These are phyloP conservation scores for Pseudobourletiella spinata DNA, from an alignment of 1,140 invertebrate species.

Conservation along the genomic window DNA sequence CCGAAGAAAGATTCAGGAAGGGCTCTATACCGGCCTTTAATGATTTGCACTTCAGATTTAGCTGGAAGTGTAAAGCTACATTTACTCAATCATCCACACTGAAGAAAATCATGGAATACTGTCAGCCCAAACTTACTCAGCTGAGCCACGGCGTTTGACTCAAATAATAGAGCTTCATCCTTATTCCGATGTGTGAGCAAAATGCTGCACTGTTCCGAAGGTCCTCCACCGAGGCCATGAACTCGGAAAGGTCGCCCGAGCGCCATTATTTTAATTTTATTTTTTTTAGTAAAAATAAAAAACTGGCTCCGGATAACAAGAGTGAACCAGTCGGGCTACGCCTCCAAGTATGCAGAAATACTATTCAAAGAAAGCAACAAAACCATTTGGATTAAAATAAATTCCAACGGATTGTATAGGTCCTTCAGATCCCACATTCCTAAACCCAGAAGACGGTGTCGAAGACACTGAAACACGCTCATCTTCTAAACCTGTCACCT, in stretches of 20 bases:
- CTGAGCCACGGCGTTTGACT: slow-evolving; percentile 77
- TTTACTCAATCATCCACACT: neutral
- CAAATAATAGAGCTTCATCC: slow-evolving; percentile 77
- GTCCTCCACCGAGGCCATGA: slow-evolving; percentile 72
- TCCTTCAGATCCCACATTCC: too few relatives aligned
- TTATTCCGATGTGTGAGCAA: slow-evolving; percentile 78
- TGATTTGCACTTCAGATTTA: slow-evolving; percentile 71
- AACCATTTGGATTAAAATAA: too few relatives aligned
- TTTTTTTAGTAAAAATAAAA: slow-evolving; percentile 1
- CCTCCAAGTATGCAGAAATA: too few relatives aligned
- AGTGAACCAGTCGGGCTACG: too few relatives aligned
- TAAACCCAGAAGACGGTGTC: too few relatives aligned
- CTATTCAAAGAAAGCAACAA: too few relatives aligned
- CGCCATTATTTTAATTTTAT: slow-evolving; percentile 53
- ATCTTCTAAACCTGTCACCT: too few relatives aligned
- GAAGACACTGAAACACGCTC: too few relatives aligned
- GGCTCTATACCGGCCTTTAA: slow-evolving; percentile 79
- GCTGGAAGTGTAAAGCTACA: slow-evolving; percentile 41
- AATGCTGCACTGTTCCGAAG: slow-evolving; percentile 74
- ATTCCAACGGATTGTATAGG: too few relatives aligned
- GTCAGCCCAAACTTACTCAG: slow-evolving; percentile 51
- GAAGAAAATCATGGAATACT: neutral
- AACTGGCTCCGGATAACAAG: too few relatives aligned
- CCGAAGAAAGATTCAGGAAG: slow-evolving; percentile 79
- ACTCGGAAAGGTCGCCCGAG: slow-evolving; percentile 88